phyloP scores from a whole-genome alignment of 2,113 vertebrate species.

The Vicugna pacos region DNA sequence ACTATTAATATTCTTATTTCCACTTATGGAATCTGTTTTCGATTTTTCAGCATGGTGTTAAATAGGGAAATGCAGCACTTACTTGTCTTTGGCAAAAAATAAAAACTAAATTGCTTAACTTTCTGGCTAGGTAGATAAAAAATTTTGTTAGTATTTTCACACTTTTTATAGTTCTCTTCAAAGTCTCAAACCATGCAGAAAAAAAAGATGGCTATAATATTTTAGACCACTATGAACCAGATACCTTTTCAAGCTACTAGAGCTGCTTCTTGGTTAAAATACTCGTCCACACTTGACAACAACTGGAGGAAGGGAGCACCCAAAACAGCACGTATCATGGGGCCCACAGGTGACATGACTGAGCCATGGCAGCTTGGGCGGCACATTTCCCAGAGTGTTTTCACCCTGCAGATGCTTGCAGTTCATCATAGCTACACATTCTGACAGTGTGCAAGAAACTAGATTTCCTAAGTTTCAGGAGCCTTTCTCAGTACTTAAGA shows the following conservation, averaged over 20 bases:
- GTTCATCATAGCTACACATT: background rate
- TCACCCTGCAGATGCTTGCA: background rate
- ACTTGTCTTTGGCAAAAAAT: background rate
- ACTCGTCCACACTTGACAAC: background rate
- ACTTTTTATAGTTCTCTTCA: background rate
- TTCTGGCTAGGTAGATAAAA: conserved; percentile 27
- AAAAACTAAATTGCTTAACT: conserved; percentile 33
- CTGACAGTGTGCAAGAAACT: background rate
- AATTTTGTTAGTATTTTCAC: background rate
- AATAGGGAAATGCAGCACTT: background rate
- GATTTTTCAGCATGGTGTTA: conserved; percentile 35
- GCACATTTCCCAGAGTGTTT: accelerated
- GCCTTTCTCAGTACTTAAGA: conserved; percentile 41
- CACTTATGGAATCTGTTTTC: background rate
- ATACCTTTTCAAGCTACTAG: background rate
- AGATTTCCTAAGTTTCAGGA: conserved; percentile 38
- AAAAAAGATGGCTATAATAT: background rate
- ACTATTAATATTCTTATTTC: conserved; percentile 47
- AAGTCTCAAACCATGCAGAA: background rate
- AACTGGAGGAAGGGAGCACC: background rate
- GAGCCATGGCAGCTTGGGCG: accelerated
- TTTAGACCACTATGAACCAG: background rate
- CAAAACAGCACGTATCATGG: accelerated
- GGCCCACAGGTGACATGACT: accelerated
- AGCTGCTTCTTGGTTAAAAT: background rate